phyloP scores from a whole-genome alignment of 2,113 vertebrate species.

The Cygnus buccinator region DNA sequence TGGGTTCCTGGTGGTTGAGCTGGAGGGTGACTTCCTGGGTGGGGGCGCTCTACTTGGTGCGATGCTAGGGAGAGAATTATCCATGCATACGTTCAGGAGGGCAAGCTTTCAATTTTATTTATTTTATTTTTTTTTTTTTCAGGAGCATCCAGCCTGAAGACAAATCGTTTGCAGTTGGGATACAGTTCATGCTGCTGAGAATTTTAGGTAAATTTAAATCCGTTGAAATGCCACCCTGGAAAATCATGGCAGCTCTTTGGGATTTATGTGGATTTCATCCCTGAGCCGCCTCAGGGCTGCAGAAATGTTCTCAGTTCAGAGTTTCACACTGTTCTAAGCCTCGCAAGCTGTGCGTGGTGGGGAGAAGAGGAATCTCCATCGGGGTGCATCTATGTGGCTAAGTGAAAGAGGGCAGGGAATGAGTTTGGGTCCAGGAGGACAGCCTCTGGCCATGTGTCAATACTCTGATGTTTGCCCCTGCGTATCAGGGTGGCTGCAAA shows the following conservation, averaged over 20 bases:
- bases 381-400: fast-evolving
- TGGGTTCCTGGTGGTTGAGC: background rate
- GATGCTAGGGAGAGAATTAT: background rate
- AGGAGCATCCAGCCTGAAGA: constrained; percentile 87
- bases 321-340: background rate
- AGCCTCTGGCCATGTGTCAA: background rate
- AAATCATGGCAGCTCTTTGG: background rate
- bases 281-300: background rate
- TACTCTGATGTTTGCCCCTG: background rate
- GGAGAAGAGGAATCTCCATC: background rate
- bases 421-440: too few relatives aligned
- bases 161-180: constrained; percentile 90
- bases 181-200: constrained; percentile 93
- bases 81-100: background rate
- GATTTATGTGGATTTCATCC: fast-evolving
- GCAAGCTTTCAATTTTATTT: background rate
- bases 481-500: fast-evolving
- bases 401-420: background rate
- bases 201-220: constrained; percentile 82
- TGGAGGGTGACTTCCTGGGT: background rate
- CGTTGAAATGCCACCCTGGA: background rate
- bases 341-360: fast-evolving
- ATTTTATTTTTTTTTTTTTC: background rate
- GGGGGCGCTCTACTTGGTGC: fast-evolving
- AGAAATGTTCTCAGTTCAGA: background rate